Conservation (phyloP, 2,888 invertebrate genomes). For the Hyles lineata region DNA sequence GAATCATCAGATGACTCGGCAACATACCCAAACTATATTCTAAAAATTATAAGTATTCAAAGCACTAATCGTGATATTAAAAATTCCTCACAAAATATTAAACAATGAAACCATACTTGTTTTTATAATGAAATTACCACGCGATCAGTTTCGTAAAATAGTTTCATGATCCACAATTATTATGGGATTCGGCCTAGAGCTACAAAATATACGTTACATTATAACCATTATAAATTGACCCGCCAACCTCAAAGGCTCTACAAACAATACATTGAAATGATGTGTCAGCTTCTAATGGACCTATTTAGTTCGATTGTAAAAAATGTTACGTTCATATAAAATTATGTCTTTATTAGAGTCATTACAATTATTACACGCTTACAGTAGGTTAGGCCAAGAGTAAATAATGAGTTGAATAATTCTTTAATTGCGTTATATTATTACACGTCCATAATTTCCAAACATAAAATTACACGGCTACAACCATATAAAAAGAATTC, state of each 20-base stretch:
- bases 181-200: constrained; percentile 61
- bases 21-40: too few relatives aligned
- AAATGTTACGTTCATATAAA: constrained; percentile 57
- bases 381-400: constrained; percentile 43
- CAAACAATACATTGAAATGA: background rate
- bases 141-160: constrained; percentile 7
- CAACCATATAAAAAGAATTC: background rate
- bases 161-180: constrained; percentile 64
- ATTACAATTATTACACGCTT: constrained; percentile 66
- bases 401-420: constrained; percentile 48
- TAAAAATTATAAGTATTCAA: too few relatives aligned
- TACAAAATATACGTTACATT: constrained; percentile 54
- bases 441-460: constrained; percentile 19
- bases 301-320: constrained; percentile 50
- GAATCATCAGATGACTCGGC: too few relatives aligned
- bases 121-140: constrained; percentile 5
- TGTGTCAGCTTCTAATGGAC: constrained; percentile 1
- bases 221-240: constrained; percentile 52
- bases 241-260: background rate
- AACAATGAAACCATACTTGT: constrained; percentile 32
- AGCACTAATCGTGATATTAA: too few relatives aligned
- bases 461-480: constrained; percentile 17
- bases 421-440: constrained; percentile 39
- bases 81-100: too few relatives aligned
- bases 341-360: constrained; percentile 73